Conservation (phyloP, 2,797 vertebrate species). For the Sebastes steindachneri region DNA sequence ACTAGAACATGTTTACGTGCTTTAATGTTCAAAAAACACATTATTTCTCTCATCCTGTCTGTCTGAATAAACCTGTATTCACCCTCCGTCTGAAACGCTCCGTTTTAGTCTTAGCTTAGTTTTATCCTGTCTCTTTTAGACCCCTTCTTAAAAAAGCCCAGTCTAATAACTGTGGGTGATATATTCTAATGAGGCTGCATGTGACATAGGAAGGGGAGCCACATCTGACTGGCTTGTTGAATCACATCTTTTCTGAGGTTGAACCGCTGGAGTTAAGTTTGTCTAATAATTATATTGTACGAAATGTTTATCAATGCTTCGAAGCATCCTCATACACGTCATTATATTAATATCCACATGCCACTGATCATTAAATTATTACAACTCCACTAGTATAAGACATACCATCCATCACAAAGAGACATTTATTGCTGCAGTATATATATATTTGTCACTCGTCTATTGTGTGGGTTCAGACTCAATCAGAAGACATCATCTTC, state of each 20-base stretch:
- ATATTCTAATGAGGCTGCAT: no score
- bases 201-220: neutral
- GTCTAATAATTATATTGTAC: neutral
- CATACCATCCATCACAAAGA: neutral
- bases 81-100: no score
- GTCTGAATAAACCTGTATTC: no score
- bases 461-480: neutral
- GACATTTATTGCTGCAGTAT: neutral
- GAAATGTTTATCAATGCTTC: neutral
- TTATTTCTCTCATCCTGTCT: no score
- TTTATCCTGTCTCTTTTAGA: no score
- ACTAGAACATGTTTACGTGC: no score
- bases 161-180: no score
- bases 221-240: neutral
- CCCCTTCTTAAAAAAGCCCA: no score
- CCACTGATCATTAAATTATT: neutral
- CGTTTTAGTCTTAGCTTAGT: no score
- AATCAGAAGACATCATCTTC: slow-evolving; percentile 1
- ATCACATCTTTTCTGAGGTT: neutral
- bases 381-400: neutral
- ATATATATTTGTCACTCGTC: neutral
- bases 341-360: neutral
- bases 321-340: no score
- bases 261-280: neutral
- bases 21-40: no score